Conservation (phyloP, 2,888 invertebrate genomes). For the Notocelia uddmanniana region DNA sequence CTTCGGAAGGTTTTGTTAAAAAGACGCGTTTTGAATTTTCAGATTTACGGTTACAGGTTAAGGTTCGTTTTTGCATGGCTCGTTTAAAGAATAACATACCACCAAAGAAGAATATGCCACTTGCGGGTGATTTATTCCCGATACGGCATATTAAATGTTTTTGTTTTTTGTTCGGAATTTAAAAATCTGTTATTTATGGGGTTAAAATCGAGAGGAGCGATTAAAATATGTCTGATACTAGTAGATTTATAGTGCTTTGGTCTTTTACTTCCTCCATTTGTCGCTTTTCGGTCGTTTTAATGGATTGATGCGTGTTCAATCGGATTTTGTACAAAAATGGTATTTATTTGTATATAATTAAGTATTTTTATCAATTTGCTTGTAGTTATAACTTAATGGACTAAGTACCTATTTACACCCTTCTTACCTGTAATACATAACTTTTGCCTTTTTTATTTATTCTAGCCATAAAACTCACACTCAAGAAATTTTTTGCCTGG, state of each 20-base stretch:
- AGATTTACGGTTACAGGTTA: conserved; percentile 19
- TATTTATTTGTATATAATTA: not conserved
- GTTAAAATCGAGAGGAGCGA: conserved; percentile 83
- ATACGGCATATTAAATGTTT: conserved; percentile 84
- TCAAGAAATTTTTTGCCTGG: no score
- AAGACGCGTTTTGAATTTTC: not conserved
- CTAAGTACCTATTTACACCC: no score
- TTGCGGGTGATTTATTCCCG: conserved; percentile 82
- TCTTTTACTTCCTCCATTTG: conserved; percentile 73
- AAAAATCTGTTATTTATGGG: conserved; percentile 84
- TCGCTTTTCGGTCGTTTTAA: conserved; percentile 55
- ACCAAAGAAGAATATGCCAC: conserved; percentile 83
- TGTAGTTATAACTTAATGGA: no score
- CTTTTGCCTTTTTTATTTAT: not conserved
- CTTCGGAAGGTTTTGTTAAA: not conserved
- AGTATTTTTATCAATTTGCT: not conserved
- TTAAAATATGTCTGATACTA: conserved; percentile 82
- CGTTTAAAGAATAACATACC: conserved; percentile 57
- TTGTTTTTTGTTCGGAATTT: conserved; percentile 81
- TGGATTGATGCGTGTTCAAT: conserved; percentile 24
- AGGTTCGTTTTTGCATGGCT: conserved; percentile 24
- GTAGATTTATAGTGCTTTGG: conserved; percentile 75
- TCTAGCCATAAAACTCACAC: no score
- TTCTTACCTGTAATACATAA: not conserved
- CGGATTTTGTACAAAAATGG: not conserved